phyloP scores from a whole-genome alignment of 2,113 vertebrate genomes.

The Gymnocephalus cernua region DNA sequence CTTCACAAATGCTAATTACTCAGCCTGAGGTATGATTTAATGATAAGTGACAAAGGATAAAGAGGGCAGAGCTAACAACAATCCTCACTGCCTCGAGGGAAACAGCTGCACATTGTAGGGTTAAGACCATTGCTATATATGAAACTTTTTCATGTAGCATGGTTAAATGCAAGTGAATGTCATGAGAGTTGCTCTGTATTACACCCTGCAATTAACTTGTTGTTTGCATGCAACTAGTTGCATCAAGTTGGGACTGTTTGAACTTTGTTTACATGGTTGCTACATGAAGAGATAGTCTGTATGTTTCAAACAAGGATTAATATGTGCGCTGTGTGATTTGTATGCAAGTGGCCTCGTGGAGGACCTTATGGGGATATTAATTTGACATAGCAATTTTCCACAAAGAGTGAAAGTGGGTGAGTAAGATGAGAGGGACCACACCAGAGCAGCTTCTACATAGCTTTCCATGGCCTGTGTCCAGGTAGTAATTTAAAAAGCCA shows the following conservation, averaged over 20 bases:
- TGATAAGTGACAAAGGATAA: constrained; percentile 11
- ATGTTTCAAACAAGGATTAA: neutral
- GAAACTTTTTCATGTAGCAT: constrained; percentile 10
- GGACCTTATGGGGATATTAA: constrained; percentile 8
- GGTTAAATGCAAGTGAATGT: constrained; percentile 25
- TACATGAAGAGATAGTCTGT: neutral
- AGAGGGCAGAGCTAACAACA: constrained; percentile 5
- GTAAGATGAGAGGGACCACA: constrained; percentile 27
- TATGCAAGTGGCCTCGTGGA: neutral
- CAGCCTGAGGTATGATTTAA: constrained; percentile 24
- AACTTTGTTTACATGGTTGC: constrained; percentile 15
- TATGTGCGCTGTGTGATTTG: neutral
- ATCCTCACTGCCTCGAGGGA: neutral
- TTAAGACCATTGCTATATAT: neutral
- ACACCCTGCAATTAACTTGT: constrained; percentile 62
- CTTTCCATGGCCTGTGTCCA: constrained; percentile 36
- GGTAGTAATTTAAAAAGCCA: constrained; percentile 49
- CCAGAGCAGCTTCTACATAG: constrained; percentile 26
- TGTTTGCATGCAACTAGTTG: constrained; percentile 40
- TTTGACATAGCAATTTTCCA: constrained; percentile 16
- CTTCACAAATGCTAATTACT: constrained; percentile 14
- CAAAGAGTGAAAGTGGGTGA: constrained; percentile 14
- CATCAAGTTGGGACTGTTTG: constrained; percentile 6
- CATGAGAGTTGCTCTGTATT: constrained; percentile 25
- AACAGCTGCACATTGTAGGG: neutral